Evolutionary conservation across 2,113 vertebrate species (phyloP).

Genomic region (Plecotus auritus): DNA sequence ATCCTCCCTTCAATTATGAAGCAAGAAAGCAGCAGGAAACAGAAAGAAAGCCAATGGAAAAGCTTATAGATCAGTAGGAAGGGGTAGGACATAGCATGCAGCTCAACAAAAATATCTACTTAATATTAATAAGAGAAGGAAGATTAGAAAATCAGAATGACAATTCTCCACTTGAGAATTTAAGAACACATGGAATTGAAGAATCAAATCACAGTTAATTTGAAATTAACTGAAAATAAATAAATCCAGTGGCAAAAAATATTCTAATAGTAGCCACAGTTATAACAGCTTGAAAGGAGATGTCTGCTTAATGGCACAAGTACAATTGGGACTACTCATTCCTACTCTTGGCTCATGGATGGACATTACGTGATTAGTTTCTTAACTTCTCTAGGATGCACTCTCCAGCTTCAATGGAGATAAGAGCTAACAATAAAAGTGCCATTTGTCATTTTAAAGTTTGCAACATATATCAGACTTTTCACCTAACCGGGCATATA

Average conservation of each 20-base stretch:
- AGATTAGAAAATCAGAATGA: conserved; percentile 50
- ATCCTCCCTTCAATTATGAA: conserved; percentile 99
- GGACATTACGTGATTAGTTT: not conserved
- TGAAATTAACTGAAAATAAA: conserved; percentile 42
- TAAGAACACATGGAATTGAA: conserved; percentile 15
- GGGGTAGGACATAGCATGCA: conserved; percentile 79
- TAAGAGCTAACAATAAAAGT: not conserved
- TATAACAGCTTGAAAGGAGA: not conserved
- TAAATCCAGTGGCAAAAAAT: conserved; percentile 17
- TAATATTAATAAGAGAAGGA: conserved; percentile 30
- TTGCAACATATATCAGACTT: not conserved
- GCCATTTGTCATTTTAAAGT: not conserved
- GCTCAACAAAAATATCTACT: conserved; percentile 65
- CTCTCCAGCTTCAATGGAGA: not conserved
- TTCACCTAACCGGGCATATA: not conserved
- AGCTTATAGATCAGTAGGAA: conserved; percentile 86
- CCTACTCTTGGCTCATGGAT: not conserved
- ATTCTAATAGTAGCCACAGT: conserved; percentile 8
- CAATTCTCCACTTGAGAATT: conserved; percentile 43
- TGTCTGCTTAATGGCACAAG: not conserved
- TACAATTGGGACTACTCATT: not conserved
- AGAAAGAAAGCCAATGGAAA: conserved; percentile 96
- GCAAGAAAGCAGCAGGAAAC: conserved; percentile 93
- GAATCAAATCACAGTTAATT: conserved; percentile 18
- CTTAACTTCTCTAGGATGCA: not conserved